These are phyloP conservation scores for Motacilla alba DNA, from an alignment of 2,113 vertebrate species.

Conservation along the genomic window DNA sequence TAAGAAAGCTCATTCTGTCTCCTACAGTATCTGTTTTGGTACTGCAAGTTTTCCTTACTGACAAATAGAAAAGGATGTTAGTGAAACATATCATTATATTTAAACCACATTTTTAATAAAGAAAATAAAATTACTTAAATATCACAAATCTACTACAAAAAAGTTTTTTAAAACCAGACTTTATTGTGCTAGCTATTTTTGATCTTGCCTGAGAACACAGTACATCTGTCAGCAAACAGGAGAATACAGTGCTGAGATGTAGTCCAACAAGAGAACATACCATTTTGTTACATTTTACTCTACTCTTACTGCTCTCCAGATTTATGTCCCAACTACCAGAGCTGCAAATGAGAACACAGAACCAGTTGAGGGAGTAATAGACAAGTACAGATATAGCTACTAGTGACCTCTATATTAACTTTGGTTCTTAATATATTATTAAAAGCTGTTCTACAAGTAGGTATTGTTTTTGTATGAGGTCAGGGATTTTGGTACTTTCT, in stretches of 20 bases:
- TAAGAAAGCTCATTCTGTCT: neutral
- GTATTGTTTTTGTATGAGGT: neutral
- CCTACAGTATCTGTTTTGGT: neutral
- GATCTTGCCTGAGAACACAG: neutral
- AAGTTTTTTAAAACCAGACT: neutral
- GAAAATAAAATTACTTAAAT: neutral
- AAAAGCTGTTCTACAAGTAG: neutral
- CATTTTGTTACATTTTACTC: neutral
- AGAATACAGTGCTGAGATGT: neutral
- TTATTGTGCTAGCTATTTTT: neutral
- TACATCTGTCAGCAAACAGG: neutral
- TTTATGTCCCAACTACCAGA: neutral
- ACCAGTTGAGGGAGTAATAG: neutral
- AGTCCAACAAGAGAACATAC: neutral
- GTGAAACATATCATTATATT: neutral
- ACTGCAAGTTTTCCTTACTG: neutral
- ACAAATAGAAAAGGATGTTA: neutral
- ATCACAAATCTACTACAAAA: neutral
- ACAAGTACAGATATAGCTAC: neutral
- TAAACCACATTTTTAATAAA: neutral
- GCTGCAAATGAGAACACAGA: neutral
- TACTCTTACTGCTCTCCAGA: neutral
- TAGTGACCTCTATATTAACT: neutral
- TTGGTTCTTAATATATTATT: neutral
- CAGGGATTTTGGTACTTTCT: neutral